Percentiles rank a stretch among this genome's conserved stretches.
phyloP scores from a whole-genome alignment of 2,113 vertebrate genomes.

The Lycaon pictus region DNA sequence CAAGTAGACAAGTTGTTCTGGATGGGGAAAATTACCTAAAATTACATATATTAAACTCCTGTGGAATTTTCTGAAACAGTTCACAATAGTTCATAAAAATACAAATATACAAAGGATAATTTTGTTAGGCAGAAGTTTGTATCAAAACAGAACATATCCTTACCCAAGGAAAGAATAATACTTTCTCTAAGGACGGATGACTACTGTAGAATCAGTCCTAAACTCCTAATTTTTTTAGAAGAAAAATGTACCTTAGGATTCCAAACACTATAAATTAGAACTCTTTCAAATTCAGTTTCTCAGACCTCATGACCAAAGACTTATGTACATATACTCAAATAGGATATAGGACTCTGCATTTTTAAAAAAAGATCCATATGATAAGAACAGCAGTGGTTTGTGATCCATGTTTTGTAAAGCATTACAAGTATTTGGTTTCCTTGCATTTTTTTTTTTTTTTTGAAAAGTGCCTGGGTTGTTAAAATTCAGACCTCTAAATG shows the following conservation, averaged over 20 bases:
- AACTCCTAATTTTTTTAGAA: neutral
- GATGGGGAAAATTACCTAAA: neutral
- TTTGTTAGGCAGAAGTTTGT: neutral
- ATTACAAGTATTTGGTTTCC: neutral
- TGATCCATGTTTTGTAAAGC: neutral
- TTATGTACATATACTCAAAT: neutral
- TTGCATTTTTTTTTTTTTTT: neutral
- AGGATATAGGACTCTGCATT: rapidly evolving
- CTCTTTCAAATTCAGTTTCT: neutral
- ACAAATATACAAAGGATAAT: neutral
- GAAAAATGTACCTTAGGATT: neutral
- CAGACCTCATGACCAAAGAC: neutral
- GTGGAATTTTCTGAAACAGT: neutral
- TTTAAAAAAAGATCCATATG: neutral
- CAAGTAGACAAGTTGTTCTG: neutral
- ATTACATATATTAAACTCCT: neutral
- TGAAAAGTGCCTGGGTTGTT: neutral
- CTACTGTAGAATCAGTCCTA: neutral
- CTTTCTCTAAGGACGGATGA: neutral
- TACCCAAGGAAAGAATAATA: rapidly evolving
- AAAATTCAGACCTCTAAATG: neutral
- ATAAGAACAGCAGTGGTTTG: neutral
- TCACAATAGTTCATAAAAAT: neutral
- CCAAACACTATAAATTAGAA: neutral
- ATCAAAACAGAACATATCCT: neutral